Evolutionary conservation across 2,797 vertebrate genomes (phyloP).

Genomic region (Meriones psammophilus): DNA sequence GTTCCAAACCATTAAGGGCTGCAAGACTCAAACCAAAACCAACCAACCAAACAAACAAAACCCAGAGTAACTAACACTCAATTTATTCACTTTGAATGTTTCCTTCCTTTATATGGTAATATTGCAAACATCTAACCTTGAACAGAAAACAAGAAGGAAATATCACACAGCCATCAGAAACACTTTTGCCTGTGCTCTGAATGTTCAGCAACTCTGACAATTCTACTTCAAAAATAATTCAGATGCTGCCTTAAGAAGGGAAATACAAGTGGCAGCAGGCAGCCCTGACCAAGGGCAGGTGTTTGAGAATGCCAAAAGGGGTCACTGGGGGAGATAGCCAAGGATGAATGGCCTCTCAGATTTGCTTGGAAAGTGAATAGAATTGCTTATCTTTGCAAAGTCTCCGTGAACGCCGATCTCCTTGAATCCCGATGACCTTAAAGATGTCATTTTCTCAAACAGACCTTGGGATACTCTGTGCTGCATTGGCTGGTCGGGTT

Average conservation of each 20-base stretch:
- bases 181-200: not conserved
- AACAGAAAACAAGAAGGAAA: not conserved
- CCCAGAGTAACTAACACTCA: not conserved
- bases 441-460: constrained; percentile 18
- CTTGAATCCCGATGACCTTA: not conserved
- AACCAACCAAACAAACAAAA: not conserved
- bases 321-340: not conserved
- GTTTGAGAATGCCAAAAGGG: not conserved
- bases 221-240: constrained; percentile 43
- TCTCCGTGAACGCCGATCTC: no score
- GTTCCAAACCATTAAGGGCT: not conserved
- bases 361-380: not conserved
- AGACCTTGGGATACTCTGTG: not conserved
- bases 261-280: not conserved
- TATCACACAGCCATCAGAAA: not conserved
- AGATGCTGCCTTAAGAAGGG: constrained; percentile 12
- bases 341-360: not conserved
- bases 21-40: not conserved
- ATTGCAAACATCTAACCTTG: not conserved
- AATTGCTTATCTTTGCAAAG: not conserved
- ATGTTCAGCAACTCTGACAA: constrained; percentile 17
- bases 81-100: not conserved
- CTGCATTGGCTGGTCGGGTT: no score
- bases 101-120: not conserved
- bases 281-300: not conserved